Base-by-base conservation (phyloP, 2,113 vertebrate species). In the Macaca nemestrina region DNA sequence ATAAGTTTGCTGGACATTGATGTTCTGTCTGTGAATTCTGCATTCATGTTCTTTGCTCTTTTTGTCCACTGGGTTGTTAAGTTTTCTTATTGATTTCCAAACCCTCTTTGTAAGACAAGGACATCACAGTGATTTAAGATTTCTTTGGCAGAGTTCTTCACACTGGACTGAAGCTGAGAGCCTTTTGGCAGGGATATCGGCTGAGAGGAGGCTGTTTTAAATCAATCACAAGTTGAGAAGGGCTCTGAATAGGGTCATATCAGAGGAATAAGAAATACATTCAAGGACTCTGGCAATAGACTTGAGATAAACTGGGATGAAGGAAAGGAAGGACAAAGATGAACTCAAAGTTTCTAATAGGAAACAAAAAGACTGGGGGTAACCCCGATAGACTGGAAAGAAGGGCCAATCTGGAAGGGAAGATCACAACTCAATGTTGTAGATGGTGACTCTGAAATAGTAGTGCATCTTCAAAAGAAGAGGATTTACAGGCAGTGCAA, bases 141-240 rank as follows among this genome's bases (percentile, higher is more conserved):
- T 88, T 84, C 84, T 48, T 64, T 52, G 57, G 96, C 80, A 92
- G 92, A 88, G 52, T 17, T 67, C 70, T 93, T 95, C 75, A 55
- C 38, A 6, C 57, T 82, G 86, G 90, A 59, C 89, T 85, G 55
- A 52, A 79, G 79, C 87, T 27, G 43, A 75, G 88, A 68, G 90
- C 30, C 72, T 93, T 93, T 73, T 87, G 94, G 94, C 94, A 90
- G 80, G 81, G 59, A 72, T 25, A 43, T 52, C 22, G 38, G 50
- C 80, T 14, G 90, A 90, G 68, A 85, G 30, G 94, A 88, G 94
- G 80, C 97, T 97, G 94, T 87, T 97, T 95, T 94, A 76, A 90
- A 96, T 96, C 97, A 95, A 72, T 14, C 0, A 30, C 45, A 85
- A 96, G 92, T 88, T 67, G 88, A 94, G 90, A 78, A 85, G 89